A percentile compares a stretch with the other conserved stretches of the same genome.
These are phyloP conservation scores for Bubalus kerabau DNA, from an alignment of 2,113 vertebrate species.

Conservation along the genomic window DNA sequence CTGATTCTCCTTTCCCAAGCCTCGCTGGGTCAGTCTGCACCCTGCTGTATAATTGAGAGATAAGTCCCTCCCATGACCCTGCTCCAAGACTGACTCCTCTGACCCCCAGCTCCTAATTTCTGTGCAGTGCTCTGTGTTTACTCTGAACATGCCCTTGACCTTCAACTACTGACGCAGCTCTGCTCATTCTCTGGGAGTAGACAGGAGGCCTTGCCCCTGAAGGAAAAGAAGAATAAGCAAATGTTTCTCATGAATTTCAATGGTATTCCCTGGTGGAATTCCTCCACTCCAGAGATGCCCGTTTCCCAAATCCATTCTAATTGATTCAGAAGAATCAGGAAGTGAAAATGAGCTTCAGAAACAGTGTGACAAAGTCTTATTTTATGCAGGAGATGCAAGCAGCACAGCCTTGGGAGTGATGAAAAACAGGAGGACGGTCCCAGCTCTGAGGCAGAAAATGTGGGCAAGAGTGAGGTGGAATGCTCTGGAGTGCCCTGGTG, in stretches of 20 bases:
- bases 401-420: neutral
- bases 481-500: too few relatives aligned
- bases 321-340: neutral
- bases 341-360: slow-evolving; percentile 40
- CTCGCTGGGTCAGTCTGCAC: neutral
- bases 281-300: neutral
- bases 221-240: slow-evolving; percentile 24
- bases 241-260: slow-evolving; percentile 21
- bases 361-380: slow-evolving; percentile 4
- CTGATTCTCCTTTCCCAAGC: neutral
- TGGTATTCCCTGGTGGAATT: neutral
- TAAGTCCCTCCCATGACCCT: neutral
- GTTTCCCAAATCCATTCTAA: neutral
- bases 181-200: slow-evolving; percentile 35
- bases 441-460: neutral
- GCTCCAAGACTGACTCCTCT: neutral
- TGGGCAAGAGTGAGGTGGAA: neutral
- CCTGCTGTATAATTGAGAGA: slow-evolving; percentile 24
- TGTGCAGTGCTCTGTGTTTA: slow-evolving; percentile 49
- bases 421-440: neutral
- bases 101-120: neutral
- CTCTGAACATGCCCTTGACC: slow-evolving; percentile 9
- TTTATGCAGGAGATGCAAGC: slow-evolving; percentile 20
- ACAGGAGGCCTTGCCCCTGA: neutral
- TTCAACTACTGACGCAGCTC: slow-evolving; percentile 23